phyloP scores from a whole-genome alignment of 2,888 invertebrate genomes.

The Drosophila stalkeri region DNA sequence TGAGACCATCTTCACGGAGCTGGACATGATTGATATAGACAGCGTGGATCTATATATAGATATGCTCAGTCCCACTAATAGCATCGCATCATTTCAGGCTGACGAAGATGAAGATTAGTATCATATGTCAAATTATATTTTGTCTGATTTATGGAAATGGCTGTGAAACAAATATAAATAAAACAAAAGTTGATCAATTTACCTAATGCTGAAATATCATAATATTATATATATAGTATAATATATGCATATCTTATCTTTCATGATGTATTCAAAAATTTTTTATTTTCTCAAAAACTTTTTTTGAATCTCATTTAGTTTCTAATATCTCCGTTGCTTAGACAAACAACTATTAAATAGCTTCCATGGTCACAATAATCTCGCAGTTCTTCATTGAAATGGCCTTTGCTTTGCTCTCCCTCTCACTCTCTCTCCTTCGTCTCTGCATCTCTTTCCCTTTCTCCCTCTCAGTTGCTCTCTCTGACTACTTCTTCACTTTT shows the following conservation, averaged over 20 bases:
- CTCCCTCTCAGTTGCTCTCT: neutral
- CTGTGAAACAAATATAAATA: too few relatives aligned
- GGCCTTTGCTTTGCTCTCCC: neutral
- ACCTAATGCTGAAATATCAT: neutral
- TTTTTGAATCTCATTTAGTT: neutral
- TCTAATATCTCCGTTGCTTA: neutral
- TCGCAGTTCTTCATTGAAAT: slow-evolving; percentile 6
- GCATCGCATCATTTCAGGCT: neutral
- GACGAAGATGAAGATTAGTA: slow-evolving; percentile 9
- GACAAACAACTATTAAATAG: neutral
- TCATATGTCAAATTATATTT: too few relatives aligned
- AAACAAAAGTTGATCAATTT: too few relatives aligned
- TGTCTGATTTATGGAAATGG: too few relatives aligned
- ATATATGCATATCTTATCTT: too few relatives aligned
- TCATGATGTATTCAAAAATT: too few relatives aligned
- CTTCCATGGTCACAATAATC: neutral
- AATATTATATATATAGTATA: too few relatives aligned
- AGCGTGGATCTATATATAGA: slow-evolving; percentile 71
- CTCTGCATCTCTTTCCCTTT: neutral
- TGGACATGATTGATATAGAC: slow-evolving; percentile 63
- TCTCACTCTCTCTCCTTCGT: neutral
- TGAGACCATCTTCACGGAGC: slow-evolving; percentile 63
- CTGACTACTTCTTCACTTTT: slow-evolving; percentile 5
- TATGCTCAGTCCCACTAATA: slow-evolving; percentile 2
- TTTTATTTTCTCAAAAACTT: neutral